phyloP scores from a whole-genome alignment of 2,888 invertebrate species.

The Aethes cnicana region DNA sequence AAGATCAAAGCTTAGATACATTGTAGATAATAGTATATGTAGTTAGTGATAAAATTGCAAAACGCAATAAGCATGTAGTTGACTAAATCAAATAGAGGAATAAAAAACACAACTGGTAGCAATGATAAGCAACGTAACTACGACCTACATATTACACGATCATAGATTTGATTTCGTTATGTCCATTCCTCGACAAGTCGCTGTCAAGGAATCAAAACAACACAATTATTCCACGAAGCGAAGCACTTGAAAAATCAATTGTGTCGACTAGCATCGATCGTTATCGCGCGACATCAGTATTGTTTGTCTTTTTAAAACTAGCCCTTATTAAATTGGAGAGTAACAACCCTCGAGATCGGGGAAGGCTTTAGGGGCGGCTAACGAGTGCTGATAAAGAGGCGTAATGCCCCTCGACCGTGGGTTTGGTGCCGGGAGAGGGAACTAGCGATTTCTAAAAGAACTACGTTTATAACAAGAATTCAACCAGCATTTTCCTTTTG shows the following conservation, averaged over 20 bases:
- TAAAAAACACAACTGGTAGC: too few relatives aligned
- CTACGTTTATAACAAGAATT: neutral
- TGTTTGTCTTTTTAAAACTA: conserved; percentile 75
- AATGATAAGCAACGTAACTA: too few relatives aligned
- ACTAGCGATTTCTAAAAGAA: conserved; percentile 34
- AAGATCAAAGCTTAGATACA: too few relatives aligned
- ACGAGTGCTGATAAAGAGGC: conserved; percentile 78
- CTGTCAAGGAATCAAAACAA: conserved; percentile 15
- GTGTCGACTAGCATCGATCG: conserved; percentile 33
- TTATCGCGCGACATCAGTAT: conserved; percentile 41
- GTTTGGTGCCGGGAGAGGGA: conserved; percentile 41
- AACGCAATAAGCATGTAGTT: too few relatives aligned
- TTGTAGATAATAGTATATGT: too few relatives aligned
- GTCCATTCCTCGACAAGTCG: neutral
- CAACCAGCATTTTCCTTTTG: too few relatives aligned
- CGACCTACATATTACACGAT: too few relatives aligned
- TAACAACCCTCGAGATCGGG: conserved; percentile 74
- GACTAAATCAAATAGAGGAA: too few relatives aligned
- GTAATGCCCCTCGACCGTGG: conserved; percentile 63
- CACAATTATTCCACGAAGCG: conserved; percentile 6
- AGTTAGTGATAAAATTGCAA: too few relatives aligned
- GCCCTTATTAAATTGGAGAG: conserved; percentile 77
- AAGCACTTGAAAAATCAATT: conserved; percentile 30
- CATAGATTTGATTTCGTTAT: too few relatives aligned
- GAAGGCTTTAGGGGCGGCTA: conserved; percentile 77